Evolutionary conservation across 2,113 vertebrate species (phyloP).

Genomic region (Acanthisitta chloris): DNA sequence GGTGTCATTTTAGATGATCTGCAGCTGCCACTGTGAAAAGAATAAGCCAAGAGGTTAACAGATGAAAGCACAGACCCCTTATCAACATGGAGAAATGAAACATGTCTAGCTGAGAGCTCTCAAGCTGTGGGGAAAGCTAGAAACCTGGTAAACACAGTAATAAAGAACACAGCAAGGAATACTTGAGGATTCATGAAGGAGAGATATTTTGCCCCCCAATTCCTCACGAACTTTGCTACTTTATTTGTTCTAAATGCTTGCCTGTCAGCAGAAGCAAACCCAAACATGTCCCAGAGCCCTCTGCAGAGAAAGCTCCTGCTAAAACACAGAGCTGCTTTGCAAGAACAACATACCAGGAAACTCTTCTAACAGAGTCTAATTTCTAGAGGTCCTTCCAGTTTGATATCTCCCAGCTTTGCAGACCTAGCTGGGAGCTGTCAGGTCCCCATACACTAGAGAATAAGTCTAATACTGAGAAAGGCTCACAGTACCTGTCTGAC

Average conservation of each 20-base stretch:
- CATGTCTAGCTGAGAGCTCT: not conserved
- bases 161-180: not conserved
- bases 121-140: not conserved
- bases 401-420: not conserved
- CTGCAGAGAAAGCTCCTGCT: not conserved
- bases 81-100: not conserved
- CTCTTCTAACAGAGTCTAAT: not conserved
- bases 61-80: not conserved
- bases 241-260: not conserved
- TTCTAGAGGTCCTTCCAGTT: not conserved
- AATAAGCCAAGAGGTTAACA: not conserved
- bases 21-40: constrained; percentile 35
- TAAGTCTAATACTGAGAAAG: not conserved
- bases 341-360: not conserved
- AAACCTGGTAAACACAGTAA: not conserved
- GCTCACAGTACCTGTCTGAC: constrained; percentile 49
- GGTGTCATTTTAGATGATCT: constrained; percentile 34
- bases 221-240: not conserved
- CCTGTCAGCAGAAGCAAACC: not conserved
- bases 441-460: not conserved
- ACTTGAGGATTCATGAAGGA: not conserved
- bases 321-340: not conserved
- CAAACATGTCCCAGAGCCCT: not conserved
- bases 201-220: not conserved
- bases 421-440: not conserved